phyloP scores from a whole-genome alignment of 2,888 invertebrate species.

The Drosophila austrosaltans region DNA sequence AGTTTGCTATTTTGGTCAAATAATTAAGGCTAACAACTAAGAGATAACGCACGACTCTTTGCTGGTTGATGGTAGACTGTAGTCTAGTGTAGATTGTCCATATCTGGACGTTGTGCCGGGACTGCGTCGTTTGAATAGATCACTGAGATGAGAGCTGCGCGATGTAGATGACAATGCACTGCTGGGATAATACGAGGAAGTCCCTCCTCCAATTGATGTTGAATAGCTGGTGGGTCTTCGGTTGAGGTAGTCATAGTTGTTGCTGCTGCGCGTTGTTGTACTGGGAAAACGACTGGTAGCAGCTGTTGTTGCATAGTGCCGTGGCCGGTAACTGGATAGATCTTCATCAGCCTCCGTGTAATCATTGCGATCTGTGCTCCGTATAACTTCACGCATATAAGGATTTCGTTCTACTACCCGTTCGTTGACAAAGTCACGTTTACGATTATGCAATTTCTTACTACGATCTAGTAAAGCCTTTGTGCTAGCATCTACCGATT shows the following conservation, averaged over 20 bases:
- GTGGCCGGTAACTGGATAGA: slow-evolving; percentile 74
- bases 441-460: slow-evolving; percentile 81
- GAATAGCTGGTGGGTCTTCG: slow-evolving; percentile 51
- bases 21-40: slow-evolving; percentile 59
- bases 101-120: slow-evolving; percentile 63
- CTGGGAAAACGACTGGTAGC: slow-evolving; percentile 76
- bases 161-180: slow-evolving; percentile 21
- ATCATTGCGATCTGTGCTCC: slow-evolving; percentile 56
- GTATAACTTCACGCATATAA: slow-evolving; percentile 81
- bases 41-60: slow-evolving; percentile 83
- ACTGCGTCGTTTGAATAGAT: slow-evolving; percentile 79
- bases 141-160: slow-evolving; percentile 70
- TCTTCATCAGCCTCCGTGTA: slow-evolving; percentile 68
- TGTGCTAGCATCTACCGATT: slow-evolving; percentile 75
- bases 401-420: slow-evolving; percentile 83
- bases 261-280: slow-evolving; percentile 56
- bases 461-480: slow-evolving; percentile 81
- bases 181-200: slow-evolving; percentile 51
- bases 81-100: slow-evolving; percentile 37
- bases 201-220: slow-evolving; percentile 21
- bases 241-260: slow-evolving; percentile 51
- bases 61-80: slow-evolving; percentile 63
- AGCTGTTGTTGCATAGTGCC: slow-evolving; percentile 59
- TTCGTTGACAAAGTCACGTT: slow-evolving; percentile 83
- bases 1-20: slow-evolving; percentile 49